These are phyloP conservation scores for Colinus virginianus DNA, from an alignment of 2,113 vertebrate species.

Conservation along the genomic window DNA sequence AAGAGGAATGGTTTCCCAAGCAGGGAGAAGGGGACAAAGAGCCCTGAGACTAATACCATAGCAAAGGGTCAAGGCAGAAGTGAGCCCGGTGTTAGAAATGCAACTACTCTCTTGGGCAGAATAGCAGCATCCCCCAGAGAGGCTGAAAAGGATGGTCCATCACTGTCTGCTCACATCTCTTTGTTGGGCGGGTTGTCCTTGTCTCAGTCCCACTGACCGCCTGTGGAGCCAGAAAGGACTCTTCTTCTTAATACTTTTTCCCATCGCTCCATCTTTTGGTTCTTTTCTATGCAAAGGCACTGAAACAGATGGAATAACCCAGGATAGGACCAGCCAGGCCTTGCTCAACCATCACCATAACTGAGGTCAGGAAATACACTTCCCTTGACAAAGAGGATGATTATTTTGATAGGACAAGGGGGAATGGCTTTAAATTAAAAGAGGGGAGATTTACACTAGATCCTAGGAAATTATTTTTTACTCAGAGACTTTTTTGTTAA, in stretches of 20 bases:
- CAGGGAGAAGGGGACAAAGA: constrained; percentile 21
- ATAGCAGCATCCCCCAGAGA: not conserved
- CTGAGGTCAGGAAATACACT: not conserved
- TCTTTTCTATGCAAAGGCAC: not conserved
- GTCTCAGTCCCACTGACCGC: not conserved
- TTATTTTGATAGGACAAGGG: too few species aligned
- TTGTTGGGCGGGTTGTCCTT: not conserved
- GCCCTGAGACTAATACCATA: not conserved
- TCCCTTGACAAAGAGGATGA: not conserved
- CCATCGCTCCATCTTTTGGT: not conserved
- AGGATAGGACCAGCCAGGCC: not conserved
- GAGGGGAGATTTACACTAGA: too few species aligned
- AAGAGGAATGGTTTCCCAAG: constrained; percentile 42
- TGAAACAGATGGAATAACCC: not conserved
- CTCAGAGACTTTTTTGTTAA: too few species aligned
- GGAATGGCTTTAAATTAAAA: too few species aligned
- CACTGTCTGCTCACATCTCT: not conserved
- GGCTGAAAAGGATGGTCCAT: not conserved
- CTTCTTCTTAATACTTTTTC: not conserved
- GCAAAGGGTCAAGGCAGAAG: constrained; percentile 28
- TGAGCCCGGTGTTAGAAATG: not conserved
- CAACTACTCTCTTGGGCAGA: not conserved
- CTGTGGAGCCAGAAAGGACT: constrained; percentile 20
- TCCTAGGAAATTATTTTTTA: too few species aligned
- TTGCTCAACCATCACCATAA: not conserved